Evolutionary conservation across 2,888 invertebrate genomes (phyloP), one percentile per base, ranked within the genome.

Genomic region (Leucania comma): DNA sequence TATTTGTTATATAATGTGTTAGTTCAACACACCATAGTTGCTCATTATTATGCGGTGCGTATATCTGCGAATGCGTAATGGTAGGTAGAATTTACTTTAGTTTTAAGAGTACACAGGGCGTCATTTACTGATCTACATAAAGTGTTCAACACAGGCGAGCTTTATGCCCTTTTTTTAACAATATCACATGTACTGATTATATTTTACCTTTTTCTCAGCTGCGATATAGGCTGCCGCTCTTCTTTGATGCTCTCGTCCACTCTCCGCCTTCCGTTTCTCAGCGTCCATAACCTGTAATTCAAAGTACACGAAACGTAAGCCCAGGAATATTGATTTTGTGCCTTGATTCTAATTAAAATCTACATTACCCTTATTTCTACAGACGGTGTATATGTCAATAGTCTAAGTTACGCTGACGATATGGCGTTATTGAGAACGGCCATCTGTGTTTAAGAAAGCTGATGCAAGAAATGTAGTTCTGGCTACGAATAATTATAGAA

Each of bases 201-300:
- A 10, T 54, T 22, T 14, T 91, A 97, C 97, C 95, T 97, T 98
- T 89, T 97, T 97, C 91, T 99, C 98, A 20, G 98, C 97, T 24
- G 97, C 97, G 82, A 98, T 98, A 90, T 98, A 99, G 1, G 97
- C 95, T n/a, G 97, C 97, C 0, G 99, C 98, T 87, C 97, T 97
- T 86, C 97, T 97, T 90, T 98, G 98, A 92, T 99, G 99, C 89
- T 99, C 98, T 12, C 98, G 96, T 72, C 98, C 98, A 89, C 98
- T 98, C 86, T 98, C 98, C 9, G 98, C 97, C 91, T 99, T 99
- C 87, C 98, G 97, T 88, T 97, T 98, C 92, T 99, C 99, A 0
- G 99, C 99, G 88, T 99, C 99, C 97, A 98, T 98, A 35, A 99
- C 98, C 98, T 98, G 86, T 24, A 51, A 59, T 20, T 24, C 12